Evolutionary conservation across 2,797 vertebrate species (phyloP).

Genomic region (Phataginus tetradactyla): DNA sequence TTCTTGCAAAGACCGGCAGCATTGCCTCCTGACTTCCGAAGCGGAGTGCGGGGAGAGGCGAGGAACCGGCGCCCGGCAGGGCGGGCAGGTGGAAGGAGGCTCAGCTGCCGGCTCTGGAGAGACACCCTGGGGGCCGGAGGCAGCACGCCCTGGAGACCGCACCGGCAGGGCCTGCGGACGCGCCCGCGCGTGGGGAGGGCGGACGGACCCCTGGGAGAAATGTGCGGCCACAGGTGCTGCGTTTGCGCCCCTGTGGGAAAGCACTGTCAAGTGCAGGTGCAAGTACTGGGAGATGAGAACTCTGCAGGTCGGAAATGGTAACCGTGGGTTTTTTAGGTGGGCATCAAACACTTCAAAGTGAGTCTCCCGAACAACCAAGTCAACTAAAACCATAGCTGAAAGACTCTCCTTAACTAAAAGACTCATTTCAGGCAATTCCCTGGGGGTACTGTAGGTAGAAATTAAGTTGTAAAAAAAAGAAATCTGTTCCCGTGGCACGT

Average conservation of each 20-base stretch:
- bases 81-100: conserved; percentile 68
- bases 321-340: not conserved
- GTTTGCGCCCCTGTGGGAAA: not conserved
- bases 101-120: not conserved
- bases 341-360: not conserved
- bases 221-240: not conserved
- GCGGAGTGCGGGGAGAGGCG: conserved; percentile 39
- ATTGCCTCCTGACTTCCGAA: conserved; percentile 34
- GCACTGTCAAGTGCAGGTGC: not conserved
- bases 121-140: not conserved
- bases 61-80: not conserved
- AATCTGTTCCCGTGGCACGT: not conserved
- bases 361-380: not conserved
- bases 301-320: not conserved
- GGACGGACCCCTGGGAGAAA: not conserved
- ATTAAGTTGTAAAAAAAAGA: not conserved
- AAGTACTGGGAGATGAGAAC: not conserved
- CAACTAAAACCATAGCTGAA: not conserved
- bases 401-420: not conserved
- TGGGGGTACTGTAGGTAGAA: not conserved
- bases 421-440: not conserved
- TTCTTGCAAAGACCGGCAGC: conserved; percentile 69
- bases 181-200: not conserved
- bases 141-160: not conserved
- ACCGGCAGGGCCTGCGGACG: not conserved